Percentiles rank a stretch among this genome's conserved stretches.
phyloP scores from a whole-genome alignment of 2,113 vertebrate species.

The Phrynosoma platyrhinos region DNA sequence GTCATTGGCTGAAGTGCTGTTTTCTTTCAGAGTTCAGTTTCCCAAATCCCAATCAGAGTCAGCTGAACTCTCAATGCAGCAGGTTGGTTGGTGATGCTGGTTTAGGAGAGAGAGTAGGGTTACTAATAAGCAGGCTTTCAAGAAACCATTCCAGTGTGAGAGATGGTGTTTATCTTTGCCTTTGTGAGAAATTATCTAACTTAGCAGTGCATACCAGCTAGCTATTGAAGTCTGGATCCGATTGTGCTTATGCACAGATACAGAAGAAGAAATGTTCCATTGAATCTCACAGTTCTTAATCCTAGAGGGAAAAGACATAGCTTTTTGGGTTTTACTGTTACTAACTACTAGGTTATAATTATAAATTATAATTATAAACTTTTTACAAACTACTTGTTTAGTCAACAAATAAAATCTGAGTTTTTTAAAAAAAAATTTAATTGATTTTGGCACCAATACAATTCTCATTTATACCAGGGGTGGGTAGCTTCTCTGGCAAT shows the following conservation, averaged over 20 bases:
- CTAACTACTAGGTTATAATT: background rate
- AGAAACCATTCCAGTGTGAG: conserved; percentile 51
- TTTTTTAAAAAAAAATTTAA: conserved; percentile 40
- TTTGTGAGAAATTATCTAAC: conserved; percentile 57
- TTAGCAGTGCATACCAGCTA: conserved; percentile 55
- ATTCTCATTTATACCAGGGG: background rate
- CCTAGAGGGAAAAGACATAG: background rate
- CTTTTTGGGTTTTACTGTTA: conserved; percentile 1
- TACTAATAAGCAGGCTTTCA: conserved; percentile 55
- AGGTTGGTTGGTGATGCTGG: conserved; percentile 53
- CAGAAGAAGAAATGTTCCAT: conserved; percentile 30
- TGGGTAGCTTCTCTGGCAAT: background rate
- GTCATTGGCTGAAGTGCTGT: conserved; percentile 74
- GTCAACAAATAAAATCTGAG: conserved; percentile 44
- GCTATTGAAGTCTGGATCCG: conserved; percentile 55
- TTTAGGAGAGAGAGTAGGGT: conserved; percentile 55
- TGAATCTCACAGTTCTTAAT: conserved; percentile 23
- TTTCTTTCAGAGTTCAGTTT: conserved; percentile 75
- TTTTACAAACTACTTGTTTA: conserved; percentile 16
- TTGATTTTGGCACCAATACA: background rate
- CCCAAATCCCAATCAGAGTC: conserved; percentile 10
- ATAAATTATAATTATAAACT: too few species aligned
- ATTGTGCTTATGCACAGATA: conserved; percentile 29
- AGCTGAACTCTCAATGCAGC: conserved; percentile 30
- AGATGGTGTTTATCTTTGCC: conserved; percentile 4